These are phyloP conservation scores for Cloeon dipterum DNA, from an alignment of 2,888 invertebrate species.

Conservation along the genomic window DNA sequence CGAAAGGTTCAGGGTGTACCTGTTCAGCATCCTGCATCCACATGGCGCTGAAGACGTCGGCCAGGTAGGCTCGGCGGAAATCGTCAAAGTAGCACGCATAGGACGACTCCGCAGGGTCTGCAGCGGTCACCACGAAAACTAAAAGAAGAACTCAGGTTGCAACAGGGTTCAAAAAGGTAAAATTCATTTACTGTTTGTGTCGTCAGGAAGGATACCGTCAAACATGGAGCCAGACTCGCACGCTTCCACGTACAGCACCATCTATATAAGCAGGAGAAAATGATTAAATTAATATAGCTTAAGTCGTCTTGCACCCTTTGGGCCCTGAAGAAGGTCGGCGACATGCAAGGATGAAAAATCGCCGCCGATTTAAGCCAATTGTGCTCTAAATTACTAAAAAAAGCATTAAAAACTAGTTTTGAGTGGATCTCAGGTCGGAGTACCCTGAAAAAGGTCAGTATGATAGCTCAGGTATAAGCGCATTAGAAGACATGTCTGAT, in stretches of 20 bases:
- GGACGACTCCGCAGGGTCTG: constrained; percentile 29
- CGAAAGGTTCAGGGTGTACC: constrained; percentile 10
- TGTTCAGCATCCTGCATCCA: constrained; percentile 35
- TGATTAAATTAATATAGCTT: constrained; percentile 1
- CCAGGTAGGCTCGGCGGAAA: constrained; percentile 23
- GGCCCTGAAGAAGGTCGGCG: too few relatives aligned
- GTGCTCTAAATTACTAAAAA: too few relatives aligned
- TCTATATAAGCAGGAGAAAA: constrained; percentile 17
- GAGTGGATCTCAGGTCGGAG: too few relatives aligned
- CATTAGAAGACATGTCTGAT: too few relatives aligned
- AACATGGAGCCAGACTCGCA: constrained; percentile 39
- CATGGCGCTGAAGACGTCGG: constrained; percentile 32
- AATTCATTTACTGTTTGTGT: constrained; percentile 22
- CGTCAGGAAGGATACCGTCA: constrained; percentile 21
- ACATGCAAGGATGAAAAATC: too few relatives aligned
- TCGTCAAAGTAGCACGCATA: constrained; percentile 32
- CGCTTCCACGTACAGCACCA: constrained; percentile 34
- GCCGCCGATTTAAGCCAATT: too few relatives aligned
- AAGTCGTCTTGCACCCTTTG: constrained; percentile 1
- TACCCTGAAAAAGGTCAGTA: too few relatives aligned
- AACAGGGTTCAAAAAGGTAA: constrained; percentile 3
- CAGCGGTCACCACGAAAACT: constrained; percentile 34
- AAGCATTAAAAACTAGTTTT: too few relatives aligned
- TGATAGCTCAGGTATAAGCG: too few relatives aligned
- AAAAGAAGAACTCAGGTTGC: neutral